Base-by-base conservation (phyloP, 2,888 invertebrate species). In the Caenorhabditis macrosperma region DNA sequence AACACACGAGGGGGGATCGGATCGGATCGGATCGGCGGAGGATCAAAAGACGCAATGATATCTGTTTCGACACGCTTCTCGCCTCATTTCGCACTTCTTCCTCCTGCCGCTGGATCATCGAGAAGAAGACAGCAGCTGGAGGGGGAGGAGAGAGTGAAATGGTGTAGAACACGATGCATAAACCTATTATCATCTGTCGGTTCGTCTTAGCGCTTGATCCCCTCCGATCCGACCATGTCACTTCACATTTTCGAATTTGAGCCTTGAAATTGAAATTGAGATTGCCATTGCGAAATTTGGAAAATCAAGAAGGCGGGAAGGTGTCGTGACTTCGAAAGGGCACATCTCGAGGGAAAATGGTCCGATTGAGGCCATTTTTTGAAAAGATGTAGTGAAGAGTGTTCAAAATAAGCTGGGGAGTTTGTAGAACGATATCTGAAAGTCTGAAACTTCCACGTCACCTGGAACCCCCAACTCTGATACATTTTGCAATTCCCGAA, bases 171-270 rank as follows among this genome's bases (percentile, higher is more conserved):
- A 35, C 17, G 33, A 20, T 15, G 50, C 15, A 38, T 69, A 60
- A 69, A 52, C 69, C 59, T 60, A 69, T 69, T 69, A 69, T 69
- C 69, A 69, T 69, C 68, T 67, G 67, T 57, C 57, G 55, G 46
- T 67, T 57, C 57, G 57, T 55, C 57, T 67, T 67, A 67, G 46
- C 33, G 20, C 4, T 46, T 46, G 46, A 46, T 22, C 17, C 46
- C 20, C 33, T 7, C 33, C 10, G 5, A 33, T 33, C 33, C 33
- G 33, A n/a, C n/a, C 33, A 46, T 67, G 67, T 67, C 67, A 57
- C 55, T 54, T 55, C 55, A 55, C 41, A 55, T 67, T 55, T 41
- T 41, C n/a, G 33, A 33, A 33, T 57, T 33, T n/a, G n/a, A n/a
- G n/a, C n/a, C n/a, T n/a, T n/a, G n/a, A n/a, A n/a, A n/a, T n/a